These are phyloP conservation scores for Platycheirus rosarum DNA, from an alignment of 2,888 invertebrate species.

Conservation along the genomic window DNA sequence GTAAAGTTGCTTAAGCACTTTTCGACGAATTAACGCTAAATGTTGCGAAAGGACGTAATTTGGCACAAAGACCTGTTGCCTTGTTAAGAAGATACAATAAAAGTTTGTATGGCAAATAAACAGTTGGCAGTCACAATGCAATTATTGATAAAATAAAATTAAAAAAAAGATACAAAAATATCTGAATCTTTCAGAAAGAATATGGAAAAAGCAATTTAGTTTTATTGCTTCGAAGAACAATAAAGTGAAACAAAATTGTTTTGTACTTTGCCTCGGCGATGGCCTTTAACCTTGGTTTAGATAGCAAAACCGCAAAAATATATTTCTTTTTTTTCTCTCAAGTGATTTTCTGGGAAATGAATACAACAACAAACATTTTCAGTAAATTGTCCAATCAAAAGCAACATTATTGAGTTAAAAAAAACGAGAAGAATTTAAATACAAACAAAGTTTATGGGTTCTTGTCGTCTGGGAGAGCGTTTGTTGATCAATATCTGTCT, in stretches of 20 bases:
- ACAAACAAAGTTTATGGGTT: neutral
- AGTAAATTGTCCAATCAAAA: neutral
- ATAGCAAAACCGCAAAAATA: conserved; percentile 34
- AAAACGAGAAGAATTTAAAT: conserved; percentile 12
- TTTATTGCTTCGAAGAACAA: conserved; percentile 46
- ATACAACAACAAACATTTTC: conserved; percentile 1
- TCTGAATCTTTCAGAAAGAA: conserved; percentile 62
- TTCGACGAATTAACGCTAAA: conserved; percentile 3
- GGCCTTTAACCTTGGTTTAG: conserved; percentile 58
- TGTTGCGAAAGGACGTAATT: conserved; percentile 68
- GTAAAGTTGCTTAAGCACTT: conserved; percentile 2
- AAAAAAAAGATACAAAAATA: no score
- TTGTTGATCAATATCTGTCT: conserved; percentile 50
- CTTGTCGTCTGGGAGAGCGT: conserved; percentile 6
- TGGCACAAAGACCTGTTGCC: conserved; percentile 60
- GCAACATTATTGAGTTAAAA: neutral
- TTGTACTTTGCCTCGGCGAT: conserved; percentile 9
- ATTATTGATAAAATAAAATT: no score
- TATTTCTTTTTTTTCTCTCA: neutral
- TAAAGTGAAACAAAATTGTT: conserved; percentile 24
- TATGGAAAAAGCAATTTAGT: conserved; percentile 7
- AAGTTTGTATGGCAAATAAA: neutral
- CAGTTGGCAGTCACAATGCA: no score
- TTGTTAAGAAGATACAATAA: neutral
- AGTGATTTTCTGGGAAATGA: conserved; percentile 16